A percentile compares a stretch with the other conserved stretches of the same genome.
Conservation (phyloP, 2,113 vertebrate species). For the Ia io region DNA sequence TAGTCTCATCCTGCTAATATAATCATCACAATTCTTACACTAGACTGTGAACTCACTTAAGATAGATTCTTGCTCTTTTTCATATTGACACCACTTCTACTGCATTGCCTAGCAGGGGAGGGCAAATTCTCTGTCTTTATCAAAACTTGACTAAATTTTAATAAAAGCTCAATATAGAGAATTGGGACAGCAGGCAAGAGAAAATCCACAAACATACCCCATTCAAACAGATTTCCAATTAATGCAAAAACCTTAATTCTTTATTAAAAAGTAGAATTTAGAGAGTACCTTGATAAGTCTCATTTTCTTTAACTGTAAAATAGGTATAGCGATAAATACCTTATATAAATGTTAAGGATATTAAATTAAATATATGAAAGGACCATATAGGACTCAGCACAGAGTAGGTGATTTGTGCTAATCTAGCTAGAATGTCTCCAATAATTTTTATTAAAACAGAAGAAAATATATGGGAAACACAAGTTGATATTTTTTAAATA, state of each 20-base stretch:
- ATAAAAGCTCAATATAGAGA: not conserved
- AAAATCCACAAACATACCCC: not conserved
- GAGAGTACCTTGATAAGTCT: not conserved
- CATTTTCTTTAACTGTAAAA: not conserved
- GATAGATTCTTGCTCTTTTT: not conserved
- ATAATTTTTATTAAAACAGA: not conserved
- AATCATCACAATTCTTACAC: not conserved
- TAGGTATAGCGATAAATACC: not conserved
- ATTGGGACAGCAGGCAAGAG: not conserved
- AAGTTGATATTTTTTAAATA: not conserved
- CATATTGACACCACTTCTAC: not conserved
- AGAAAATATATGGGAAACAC: not conserved
- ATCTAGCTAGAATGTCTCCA: not conserved
- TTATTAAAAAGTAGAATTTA: not conserved
- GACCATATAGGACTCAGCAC: not conserved
- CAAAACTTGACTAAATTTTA: constrained; percentile 24
- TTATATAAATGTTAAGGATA: not conserved
- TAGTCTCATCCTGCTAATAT: not conserved
- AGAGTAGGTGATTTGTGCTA: not conserved
- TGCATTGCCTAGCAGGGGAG: not conserved
- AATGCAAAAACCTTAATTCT: not conserved
- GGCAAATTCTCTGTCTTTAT: not conserved
- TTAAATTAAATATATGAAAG: not conserved
- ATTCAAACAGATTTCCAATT: not conserved
- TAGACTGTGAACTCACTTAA: not conserved